Conservation (phyloP, 2,888 invertebrate genomes). For the Corbicula japonica region DNA sequence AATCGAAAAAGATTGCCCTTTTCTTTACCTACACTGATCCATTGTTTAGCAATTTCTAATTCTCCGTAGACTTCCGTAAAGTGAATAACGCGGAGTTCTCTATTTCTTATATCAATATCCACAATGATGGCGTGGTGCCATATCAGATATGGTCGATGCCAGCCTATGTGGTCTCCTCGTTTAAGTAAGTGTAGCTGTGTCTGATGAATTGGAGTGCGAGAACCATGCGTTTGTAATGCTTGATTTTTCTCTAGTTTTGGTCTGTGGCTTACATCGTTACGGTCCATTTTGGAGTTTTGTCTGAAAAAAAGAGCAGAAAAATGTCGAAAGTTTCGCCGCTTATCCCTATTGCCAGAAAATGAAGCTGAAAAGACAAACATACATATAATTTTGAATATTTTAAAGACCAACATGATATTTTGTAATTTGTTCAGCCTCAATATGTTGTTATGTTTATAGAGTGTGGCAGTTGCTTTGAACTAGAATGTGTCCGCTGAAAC, state of each 20-base stretch:
- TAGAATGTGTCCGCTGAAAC: too few species aligned
- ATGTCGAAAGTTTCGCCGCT: too few species aligned
- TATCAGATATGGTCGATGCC: constrained; percentile 24
- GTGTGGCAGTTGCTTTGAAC: too few species aligned
- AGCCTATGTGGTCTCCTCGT: constrained; percentile 32
- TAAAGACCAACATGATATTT: too few species aligned
- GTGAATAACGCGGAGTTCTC: constrained; percentile 15
- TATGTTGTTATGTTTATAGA: too few species aligned
- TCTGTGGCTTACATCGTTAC: too few species aligned
- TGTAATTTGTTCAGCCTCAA: too few species aligned
- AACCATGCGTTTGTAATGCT: too few species aligned
- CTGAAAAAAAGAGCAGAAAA: background rate
- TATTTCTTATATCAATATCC: constrained; percentile 5
- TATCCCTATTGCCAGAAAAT: too few species aligned
- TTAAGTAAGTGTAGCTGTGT: background rate
- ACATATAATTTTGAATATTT: too few species aligned
- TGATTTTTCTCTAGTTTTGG: constrained; percentile 12
- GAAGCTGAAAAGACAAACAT: too few species aligned
- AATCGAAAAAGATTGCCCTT: constrained; percentile 28
- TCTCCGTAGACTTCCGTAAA: background rate
- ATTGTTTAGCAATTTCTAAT: constrained; percentile 8
- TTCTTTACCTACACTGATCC: constrained; percentile 20
- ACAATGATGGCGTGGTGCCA: constrained; percentile 46
- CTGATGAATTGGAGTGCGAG: constrained; percentile 12
- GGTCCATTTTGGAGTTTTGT: too few species aligned